Conservation (phyloP, 2,113 vertebrate genomes). For the Pituophis catenifer region DNA sequence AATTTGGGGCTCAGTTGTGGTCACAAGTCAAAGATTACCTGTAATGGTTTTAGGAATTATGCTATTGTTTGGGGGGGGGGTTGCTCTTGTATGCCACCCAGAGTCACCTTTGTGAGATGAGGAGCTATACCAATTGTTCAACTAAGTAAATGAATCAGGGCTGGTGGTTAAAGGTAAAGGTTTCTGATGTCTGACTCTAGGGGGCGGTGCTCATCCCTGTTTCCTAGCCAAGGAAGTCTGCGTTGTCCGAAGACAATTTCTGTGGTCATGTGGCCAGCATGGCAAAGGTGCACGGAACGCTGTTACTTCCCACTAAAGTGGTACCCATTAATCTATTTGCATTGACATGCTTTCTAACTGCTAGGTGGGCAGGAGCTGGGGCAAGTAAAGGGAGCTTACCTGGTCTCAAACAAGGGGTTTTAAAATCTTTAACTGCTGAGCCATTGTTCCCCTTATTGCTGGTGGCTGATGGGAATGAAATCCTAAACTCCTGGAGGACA, state of each 20-base stretch:
- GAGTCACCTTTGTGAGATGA: neutral
- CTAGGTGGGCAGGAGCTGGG: neutral
- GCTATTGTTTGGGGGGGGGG: neutral
- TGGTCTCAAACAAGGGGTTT: neutral
- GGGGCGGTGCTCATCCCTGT: no score
- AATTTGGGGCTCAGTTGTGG: no score
- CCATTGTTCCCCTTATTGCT: neutral
- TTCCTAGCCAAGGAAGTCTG: no score
- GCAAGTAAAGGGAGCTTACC: neutral
- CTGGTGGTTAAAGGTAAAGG: neutral
- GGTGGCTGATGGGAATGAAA: neutral
- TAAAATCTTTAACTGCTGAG: neutral
- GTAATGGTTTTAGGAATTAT: neutral
- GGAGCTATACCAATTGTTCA: neutral
- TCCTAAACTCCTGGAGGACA: neutral
- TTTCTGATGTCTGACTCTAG: no score
- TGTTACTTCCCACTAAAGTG: neutral
- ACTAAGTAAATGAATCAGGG: neutral
- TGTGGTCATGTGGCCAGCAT: no score
- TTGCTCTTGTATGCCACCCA: neutral
- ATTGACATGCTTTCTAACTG: neutral
- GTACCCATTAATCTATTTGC: neutral
- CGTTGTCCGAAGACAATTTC: no score
- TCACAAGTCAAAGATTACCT: no score
- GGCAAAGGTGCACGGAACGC: neutral